Conservation (phyloP, 2,797 vertebrate species). For the Danionella dracula region DNA sequence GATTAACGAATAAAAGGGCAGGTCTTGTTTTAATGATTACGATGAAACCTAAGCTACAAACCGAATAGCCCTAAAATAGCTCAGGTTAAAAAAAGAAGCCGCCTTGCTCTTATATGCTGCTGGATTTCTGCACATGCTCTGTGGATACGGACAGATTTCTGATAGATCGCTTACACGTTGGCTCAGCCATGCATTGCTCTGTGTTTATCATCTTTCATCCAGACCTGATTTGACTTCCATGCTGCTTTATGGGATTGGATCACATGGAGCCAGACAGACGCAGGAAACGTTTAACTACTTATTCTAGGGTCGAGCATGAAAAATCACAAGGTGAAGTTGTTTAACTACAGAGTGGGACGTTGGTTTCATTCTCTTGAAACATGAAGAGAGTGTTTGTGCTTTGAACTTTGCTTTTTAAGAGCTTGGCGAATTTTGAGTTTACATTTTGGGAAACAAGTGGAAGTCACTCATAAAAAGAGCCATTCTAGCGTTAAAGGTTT, state of each 20-base stretch:
- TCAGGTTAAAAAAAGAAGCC: slow-evolving; percentile 57
- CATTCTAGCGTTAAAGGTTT: slow-evolving; percentile 18
- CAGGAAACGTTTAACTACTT: slow-evolving; percentile 9
- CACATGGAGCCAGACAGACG: slow-evolving; percentile 21
- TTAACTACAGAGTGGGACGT: slow-evolving; percentile 19
- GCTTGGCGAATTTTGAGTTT: background rate
- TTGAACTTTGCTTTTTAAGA: slow-evolving; percentile 23
- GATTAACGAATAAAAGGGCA: background rate
- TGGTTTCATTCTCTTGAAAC: slow-evolving; percentile 5
- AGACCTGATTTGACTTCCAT: slow-evolving; percentile 23
- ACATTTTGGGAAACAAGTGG: slow-evolving; percentile 25
- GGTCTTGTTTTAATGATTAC: background rate
- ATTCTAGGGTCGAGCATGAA: slow-evolving; percentile 15
- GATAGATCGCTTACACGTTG: slow-evolving; percentile 61
- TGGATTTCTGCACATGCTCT: slow-evolving; percentile 51
- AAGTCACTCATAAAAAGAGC: slow-evolving; percentile 27
- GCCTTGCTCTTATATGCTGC: slow-evolving; percentile 48
- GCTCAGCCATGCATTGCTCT: slow-evolving; percentile 44
- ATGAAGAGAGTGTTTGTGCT: slow-evolving; percentile 9
- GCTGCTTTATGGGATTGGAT: slow-evolving; percentile 24
- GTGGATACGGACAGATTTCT: slow-evolving; percentile 58
- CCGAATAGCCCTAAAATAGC: background rate
- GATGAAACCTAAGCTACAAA: background rate
- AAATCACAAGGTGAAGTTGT: slow-evolving; percentile 23
- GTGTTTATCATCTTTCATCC: slow-evolving; percentile 46